phyloP scores from a whole-genome alignment of 2,113 vertebrate genomes.

The Apodemus sylvaticus region DNA sequence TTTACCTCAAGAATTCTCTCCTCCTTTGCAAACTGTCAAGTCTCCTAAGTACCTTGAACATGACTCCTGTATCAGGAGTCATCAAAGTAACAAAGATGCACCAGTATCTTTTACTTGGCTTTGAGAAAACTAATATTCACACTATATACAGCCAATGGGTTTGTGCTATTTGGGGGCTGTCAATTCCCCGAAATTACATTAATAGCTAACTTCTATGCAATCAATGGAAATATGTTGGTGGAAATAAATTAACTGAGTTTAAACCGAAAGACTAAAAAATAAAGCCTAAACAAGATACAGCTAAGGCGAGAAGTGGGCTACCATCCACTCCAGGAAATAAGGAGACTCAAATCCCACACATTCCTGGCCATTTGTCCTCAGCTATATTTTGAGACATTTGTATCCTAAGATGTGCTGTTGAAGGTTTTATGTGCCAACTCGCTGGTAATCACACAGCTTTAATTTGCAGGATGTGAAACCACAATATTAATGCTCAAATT shows the following conservation, averaged over 20 bases:
- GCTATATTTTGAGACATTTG: not conserved
- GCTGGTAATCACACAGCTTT: conserved; percentile 47
- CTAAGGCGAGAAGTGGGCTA: not conserved
- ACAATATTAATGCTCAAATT: conserved; percentile 71
- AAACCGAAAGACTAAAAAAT: not conserved
- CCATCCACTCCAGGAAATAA: not conserved
- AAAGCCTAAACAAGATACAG: not conserved
- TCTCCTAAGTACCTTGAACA: not conserved
- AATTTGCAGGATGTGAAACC: conserved; percentile 72
- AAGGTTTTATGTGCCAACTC: not conserved
- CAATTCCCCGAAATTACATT: conserved; percentile 53
- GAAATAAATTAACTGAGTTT: conserved; percentile 39
- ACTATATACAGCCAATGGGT: not conserved
- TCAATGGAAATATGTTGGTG: conserved; percentile 40
- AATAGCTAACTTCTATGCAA: conserved; percentile 43
- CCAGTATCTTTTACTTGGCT: not conserved
- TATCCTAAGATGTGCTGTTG: not conserved
- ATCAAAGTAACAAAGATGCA: not conserved
- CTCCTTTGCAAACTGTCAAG: not conserved
- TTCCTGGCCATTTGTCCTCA: not conserved
- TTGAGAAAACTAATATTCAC: not conserved
- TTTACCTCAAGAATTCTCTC: not conserved
- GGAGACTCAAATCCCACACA: not conserved
- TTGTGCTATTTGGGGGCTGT: not conserved
- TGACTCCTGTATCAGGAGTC: not conserved